phyloP scores from a whole-genome alignment of 2,797 vertebrate species.

The Loriculus beryllinus region DNA sequence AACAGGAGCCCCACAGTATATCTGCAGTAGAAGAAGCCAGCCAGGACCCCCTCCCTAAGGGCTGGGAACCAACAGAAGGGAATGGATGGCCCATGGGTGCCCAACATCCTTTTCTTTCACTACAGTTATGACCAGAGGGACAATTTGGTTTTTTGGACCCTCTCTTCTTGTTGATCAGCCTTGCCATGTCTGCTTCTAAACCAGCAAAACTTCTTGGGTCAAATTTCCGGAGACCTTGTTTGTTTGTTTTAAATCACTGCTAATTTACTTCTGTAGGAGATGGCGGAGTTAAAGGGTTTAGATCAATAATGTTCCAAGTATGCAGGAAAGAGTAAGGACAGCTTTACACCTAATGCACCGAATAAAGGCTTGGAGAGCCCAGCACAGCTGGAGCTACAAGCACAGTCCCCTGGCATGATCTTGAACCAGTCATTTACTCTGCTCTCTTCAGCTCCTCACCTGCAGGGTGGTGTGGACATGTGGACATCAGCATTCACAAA shows the following conservation, averaged over 20 bases:
- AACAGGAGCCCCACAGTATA: neutral
- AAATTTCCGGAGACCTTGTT: neutral
- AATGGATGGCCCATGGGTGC: neutral
- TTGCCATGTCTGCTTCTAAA: neutral
- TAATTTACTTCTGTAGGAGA: neutral
- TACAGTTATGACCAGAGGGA: neutral
- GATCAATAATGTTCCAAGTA: neutral
- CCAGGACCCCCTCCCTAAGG: neutral
- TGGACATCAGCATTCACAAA: accelerated
- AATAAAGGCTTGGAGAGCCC: neutral
- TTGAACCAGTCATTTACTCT: neutral
- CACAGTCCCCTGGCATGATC: neutral
- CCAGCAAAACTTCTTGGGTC: neutral
- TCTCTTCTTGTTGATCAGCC: neutral
- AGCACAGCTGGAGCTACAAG: neutral
- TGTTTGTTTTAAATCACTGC: neutral
- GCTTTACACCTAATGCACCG: accelerated
- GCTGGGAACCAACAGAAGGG: neutral
- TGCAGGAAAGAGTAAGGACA: neutral
- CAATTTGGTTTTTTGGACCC: neutral
- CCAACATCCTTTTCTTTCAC: neutral
- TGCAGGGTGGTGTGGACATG: neutral
- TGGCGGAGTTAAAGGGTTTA: neutral
- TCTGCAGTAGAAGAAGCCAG: neutral
- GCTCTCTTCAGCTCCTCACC: neutral